phyloP scores from a whole-genome alignment of 2,113 vertebrate species.

The Microcebus griseorufus region DNA sequence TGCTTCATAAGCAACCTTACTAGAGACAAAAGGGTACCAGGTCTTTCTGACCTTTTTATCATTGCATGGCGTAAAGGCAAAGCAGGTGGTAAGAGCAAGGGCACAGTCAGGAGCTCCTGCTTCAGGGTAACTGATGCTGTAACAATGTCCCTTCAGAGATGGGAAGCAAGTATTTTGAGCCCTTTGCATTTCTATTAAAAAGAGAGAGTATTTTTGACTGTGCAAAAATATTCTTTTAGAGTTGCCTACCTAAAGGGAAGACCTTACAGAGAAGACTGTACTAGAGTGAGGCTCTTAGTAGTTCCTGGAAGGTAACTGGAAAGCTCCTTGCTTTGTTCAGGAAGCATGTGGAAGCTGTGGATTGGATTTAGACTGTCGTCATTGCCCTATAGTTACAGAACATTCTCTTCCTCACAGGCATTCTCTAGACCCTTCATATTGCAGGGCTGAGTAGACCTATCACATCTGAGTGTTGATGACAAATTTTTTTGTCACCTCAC shows the following conservation, averaged over 20 bases:
- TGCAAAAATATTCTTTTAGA: background rate
- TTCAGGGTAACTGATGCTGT: background rate
- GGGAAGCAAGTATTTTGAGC: background rate
- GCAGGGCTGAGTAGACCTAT: slow-evolving; percentile 41
- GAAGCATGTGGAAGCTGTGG: background rate
- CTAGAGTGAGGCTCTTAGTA: background rate
- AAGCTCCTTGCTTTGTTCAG: background rate
- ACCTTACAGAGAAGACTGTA: background rate
- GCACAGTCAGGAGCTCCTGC: background rate
- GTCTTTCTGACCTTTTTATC: background rate
- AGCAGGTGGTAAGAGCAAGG: background rate
- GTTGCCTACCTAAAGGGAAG: background rate
- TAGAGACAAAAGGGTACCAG: background rate
- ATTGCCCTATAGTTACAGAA: fast-evolving
- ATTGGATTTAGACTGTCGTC: fast-evolving
- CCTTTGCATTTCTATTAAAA: background rate
- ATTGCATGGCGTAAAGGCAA: background rate
- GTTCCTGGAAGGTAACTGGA: background rate
- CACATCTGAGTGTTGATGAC: slow-evolving; percentile 29
- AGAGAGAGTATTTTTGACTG: background rate
- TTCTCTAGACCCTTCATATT: background rate
- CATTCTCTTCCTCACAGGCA: background rate
- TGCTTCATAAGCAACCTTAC: background rate
- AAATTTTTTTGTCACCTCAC: background rate
- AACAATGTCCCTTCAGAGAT: background rate